Evolutionary conservation across 1,140 invertebrate species (phyloP).

Genomic region (Heliconius melpomene): DNA sequence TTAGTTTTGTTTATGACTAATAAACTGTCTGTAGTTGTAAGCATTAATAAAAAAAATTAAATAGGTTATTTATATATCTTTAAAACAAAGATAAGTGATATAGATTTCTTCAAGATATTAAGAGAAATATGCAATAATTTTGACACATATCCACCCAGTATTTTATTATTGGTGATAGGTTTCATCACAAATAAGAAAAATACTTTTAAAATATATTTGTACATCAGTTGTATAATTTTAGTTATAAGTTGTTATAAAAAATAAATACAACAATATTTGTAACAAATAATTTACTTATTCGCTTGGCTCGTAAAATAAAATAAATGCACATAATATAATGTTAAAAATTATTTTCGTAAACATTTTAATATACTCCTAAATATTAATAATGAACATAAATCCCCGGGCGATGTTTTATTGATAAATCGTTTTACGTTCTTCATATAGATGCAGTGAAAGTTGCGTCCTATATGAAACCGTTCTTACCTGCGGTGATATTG

Average conservation of each 20-base stretch:
- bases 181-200: too few relatives aligned
- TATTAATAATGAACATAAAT: neutral
- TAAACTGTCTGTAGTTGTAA: too few relatives aligned
- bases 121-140: too few relatives aligned
- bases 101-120: too few relatives aligned
- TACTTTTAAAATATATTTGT: too few relatives aligned
- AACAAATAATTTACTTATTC: neutral
- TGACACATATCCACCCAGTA: too few relatives aligned
- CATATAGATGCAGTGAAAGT: conserved; percentile 46
- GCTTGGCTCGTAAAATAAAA: neutral
- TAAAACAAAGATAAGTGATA: too few relatives aligned
- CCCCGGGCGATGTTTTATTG: conserved; percentile 19
- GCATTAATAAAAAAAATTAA: too few relatives aligned
- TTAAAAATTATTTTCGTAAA: neutral
- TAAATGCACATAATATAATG: neutral
- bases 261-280: neutral
- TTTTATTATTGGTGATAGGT: too few relatives aligned
- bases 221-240: neutral
- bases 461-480: conserved; percentile 34
- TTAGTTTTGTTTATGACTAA: too few relatives aligned
- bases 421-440: conserved; percentile 23
- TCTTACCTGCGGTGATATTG: conserved; percentile 23
- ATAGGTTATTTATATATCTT: too few relatives aligned
- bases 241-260: neutral
- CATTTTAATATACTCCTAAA: neutral